These are phyloP conservation scores for Galemys pyrenaicus DNA, from an alignment of 2,113 vertebrate species.

Conservation along the genomic window DNA sequence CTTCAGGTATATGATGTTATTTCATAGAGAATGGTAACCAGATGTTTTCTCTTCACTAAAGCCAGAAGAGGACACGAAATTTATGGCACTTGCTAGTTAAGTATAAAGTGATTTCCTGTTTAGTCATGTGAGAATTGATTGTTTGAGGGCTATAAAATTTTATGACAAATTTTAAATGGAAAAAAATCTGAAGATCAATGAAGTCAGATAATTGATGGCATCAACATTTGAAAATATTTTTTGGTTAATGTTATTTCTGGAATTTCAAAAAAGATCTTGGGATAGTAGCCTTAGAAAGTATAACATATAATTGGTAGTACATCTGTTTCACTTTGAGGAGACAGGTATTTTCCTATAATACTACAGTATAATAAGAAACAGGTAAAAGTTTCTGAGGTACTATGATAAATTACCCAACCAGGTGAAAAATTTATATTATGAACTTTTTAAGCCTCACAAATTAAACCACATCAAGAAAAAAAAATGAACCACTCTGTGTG, in stretches of 20 bases:
- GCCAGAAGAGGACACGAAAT: neutral
- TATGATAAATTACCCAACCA: neutral
- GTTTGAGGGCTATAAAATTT: neutral
- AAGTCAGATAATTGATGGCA: neutral
- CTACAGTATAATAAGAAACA: neutral
- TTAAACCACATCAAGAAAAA: neutral
- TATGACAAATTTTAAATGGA: neutral
- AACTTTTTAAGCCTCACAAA: neutral
- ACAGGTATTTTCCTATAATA: neutral
- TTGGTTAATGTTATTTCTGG: neutral
- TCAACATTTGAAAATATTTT: slow-evolving; percentile 33
- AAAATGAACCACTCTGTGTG: neutral
- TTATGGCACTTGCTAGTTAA: neutral
- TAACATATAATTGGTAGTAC: neutral
- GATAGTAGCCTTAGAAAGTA: neutral
- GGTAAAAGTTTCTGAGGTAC: neutral
- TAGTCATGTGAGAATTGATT: neutral
- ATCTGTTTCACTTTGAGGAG: neutral
- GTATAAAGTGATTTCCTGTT: neutral
- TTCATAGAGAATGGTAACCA: neutral
- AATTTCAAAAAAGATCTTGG: slow-evolving; percentile 16
- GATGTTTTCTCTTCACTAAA: neutral
- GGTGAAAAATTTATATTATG: neutral
- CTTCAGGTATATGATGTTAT: neutral
- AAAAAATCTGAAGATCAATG: neutral